These are phyloP conservation scores for Lanistes nyassanus DNA, from an alignment of 1,140 invertebrate species.

Conservation along the genomic window DNA sequence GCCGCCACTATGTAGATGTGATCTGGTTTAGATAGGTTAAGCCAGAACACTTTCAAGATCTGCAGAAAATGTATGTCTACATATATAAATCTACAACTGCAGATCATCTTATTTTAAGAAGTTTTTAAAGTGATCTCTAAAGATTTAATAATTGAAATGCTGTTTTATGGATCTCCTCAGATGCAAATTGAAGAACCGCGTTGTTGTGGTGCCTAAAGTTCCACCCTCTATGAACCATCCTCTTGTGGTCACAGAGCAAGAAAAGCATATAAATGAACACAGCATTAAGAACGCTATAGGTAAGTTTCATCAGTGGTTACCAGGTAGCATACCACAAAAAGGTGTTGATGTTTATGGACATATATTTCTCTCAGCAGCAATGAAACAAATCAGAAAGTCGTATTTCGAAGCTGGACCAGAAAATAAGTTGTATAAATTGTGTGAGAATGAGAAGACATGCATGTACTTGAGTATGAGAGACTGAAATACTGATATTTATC, in stretches of 20 bases:
- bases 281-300: slow-evolving; percentile 65
- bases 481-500: too few species aligned
- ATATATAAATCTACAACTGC: too few species aligned
- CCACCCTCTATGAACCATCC: slow-evolving; percentile 58
- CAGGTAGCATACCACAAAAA: background rate
- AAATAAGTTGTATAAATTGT: too few species aligned
- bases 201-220: slow-evolving; percentile 42
- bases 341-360: background rate
- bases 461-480: too few species aligned
- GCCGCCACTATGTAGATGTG: too few species aligned
- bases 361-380: background rate
- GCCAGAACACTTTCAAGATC: too few species aligned
- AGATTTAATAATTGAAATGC: background rate
- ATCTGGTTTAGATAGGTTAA: too few species aligned
- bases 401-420: background rate
- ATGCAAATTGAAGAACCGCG: slow-evolving; percentile 63
- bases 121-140: background rate
- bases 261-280: slow-evolving; percentile 58
- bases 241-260: slow-evolving; percentile 48
- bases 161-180: slow-evolving; percentile 42
- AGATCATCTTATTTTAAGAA: background rate
- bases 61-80: too few species aligned
- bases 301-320: slow-evolving; percentile 35
- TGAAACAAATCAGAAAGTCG: background rate
- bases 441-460: too few species aligned